Percentiles rank a stretch among this genome's conserved stretches.
Evolutionary conservation across 2,797 vertebrate genomes (phyloP).

Genomic region (Clamator glandarius): DNA sequence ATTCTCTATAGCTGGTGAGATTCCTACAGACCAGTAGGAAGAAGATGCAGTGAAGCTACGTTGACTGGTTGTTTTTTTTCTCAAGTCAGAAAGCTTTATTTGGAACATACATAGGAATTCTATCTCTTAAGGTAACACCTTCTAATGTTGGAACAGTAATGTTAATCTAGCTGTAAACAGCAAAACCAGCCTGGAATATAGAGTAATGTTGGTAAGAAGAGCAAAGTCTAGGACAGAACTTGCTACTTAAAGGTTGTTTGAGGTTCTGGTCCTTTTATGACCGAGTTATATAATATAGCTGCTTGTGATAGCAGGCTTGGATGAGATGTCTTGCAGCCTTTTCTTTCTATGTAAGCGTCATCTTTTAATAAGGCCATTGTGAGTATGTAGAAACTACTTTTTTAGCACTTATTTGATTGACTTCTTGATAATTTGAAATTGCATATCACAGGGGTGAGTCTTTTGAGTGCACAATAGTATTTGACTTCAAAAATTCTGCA

Average conservation of each 20-base stretch:
- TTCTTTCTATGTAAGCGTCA: background rate
- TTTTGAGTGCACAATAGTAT: background rate
- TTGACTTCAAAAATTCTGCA: background rate
- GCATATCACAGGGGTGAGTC: background rate
- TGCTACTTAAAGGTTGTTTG: background rate
- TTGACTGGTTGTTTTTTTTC: background rate
- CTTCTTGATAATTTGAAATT: background rate
- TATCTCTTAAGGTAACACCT: background rate
- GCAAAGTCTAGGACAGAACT: background rate
- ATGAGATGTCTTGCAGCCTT: background rate
- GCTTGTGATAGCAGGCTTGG: background rate
- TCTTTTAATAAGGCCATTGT: background rate
- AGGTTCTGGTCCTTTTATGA: background rate
- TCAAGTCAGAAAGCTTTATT: background rate
- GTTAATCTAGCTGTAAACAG: background rate
- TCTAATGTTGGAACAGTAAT: background rate
- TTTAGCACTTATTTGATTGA: background rate
- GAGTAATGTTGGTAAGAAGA: background rate
- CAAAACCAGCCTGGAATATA: background rate
- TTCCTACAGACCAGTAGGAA: background rate
- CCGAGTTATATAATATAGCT: background rate
- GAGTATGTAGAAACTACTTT: background rate
- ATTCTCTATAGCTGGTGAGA: background rate
- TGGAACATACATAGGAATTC: background rate
- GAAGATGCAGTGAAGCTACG: background rate